Conservation (phyloP, 2,888 invertebrate species). For the Drosophila bunnanda region DNA sequence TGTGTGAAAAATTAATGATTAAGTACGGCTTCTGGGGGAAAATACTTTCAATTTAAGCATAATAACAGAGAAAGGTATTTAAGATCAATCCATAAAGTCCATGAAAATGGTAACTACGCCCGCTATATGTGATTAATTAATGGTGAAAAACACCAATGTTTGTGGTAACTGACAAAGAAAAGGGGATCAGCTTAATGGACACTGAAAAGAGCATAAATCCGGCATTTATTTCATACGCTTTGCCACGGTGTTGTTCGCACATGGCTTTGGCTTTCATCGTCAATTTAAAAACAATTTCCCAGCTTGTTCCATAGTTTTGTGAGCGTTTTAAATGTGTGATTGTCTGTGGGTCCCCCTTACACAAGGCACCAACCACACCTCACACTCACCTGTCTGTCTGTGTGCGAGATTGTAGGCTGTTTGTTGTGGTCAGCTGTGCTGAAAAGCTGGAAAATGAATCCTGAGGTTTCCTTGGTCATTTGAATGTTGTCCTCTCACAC, state of each 20-base stretch:
- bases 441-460: constrained; percentile 60
- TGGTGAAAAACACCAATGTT: background rate
- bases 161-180: background rate
- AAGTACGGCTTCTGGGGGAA: background rate
- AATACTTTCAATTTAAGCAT: background rate
- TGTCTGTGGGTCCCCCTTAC: constrained; percentile 10
- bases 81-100: background rate
- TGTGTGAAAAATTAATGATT: constrained; percentile 58
- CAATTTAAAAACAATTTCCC: constrained; percentile 60
- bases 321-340: constrained; percentile 35
- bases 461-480: constrained; percentile 53
- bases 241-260: constrained; percentile 32
- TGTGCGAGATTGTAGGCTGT: constrained; percentile 43
- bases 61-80: background rate
- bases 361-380: constrained; percentile 16
- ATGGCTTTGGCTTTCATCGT: constrained; percentile 40
- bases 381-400: constrained; percentile 2
- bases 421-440: constrained; percentile 63
- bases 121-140: background rate
- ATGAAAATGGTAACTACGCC: background rate
- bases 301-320: constrained; percentile 56
- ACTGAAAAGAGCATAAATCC: constrained; percentile 6
- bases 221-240: constrained; percentile 1
- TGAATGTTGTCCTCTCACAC: constrained; percentile 34
- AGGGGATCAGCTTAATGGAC: background rate